Conservation (phyloP, 2,797 vertebrate genomes). For the Poecilia picta region DNA sequence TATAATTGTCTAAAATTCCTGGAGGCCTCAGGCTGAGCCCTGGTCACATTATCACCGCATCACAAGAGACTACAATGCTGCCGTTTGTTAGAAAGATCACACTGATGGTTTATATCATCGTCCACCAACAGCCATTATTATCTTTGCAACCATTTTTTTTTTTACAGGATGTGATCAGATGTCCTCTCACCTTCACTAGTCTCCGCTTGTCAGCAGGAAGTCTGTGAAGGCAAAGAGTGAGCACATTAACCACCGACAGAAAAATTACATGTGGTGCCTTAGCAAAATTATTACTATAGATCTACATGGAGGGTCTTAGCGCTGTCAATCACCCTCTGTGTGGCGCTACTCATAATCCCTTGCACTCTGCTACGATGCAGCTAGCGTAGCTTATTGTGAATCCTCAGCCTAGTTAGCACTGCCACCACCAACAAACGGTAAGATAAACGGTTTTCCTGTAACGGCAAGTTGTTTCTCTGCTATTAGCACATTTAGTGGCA, state of each 20-base stretch:
- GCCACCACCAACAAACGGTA: too few relatives aligned
- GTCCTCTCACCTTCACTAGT: slow-evolving; percentile 71
- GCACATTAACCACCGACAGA: background rate
- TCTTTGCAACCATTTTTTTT: background rate
- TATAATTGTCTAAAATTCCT: background rate
- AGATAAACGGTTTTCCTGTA: too few relatives aligned
- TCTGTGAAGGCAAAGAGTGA: slow-evolving; percentile 45
- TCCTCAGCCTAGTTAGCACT: too few relatives aligned
- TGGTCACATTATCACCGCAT: background rate
- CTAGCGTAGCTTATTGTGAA: too few relatives aligned
- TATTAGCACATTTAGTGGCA: too few relatives aligned
- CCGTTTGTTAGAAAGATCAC: background rate
- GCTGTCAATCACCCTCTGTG: too few relatives aligned
- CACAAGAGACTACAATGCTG: background rate
- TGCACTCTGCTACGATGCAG: too few relatives aligned
- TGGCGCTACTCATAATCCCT: too few relatives aligned
- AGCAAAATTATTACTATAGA: background rate
- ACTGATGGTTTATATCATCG: background rate
- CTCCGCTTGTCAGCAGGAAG: slow-evolving; percentile 73
- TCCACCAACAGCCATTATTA: background rate
- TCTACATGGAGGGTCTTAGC: too few relatives aligned
- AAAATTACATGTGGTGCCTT: background rate
- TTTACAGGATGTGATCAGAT: background rate
- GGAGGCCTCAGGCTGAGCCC: background rate
- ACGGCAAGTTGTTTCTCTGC: too few relatives aligned